These are phyloP conservation scores for Pectinophora gossypiella DNA, from an alignment of 1,140 invertebrate species.

Conservation along the genomic window DNA sequence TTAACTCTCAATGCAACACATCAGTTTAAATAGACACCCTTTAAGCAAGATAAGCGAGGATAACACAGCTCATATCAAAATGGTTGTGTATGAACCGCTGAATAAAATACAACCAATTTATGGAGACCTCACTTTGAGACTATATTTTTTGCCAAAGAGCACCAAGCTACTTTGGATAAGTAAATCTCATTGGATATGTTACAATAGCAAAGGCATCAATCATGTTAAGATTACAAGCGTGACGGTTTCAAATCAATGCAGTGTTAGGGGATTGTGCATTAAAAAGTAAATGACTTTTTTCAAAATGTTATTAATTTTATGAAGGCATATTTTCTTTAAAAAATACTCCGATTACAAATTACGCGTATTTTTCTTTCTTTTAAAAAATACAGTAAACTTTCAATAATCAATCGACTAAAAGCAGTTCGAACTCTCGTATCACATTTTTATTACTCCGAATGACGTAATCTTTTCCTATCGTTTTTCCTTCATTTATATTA, in stretches of 20 bases:
- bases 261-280: slow-evolving; percentile 17
- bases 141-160: not conserved
- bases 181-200: slow-evolving; percentile 10
- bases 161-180: slow-evolving; percentile 7
- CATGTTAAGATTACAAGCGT: slow-evolving; percentile 19
- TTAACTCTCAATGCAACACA: slow-evolving; percentile 9
- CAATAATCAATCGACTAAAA: too few relatives aligned
- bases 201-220: slow-evolving; percentile 19
- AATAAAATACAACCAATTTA: not conserved
- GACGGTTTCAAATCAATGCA: slow-evolving; percentile 23
- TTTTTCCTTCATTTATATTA: too few relatives aligned
- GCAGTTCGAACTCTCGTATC: too few relatives aligned
- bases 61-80: not conserved
- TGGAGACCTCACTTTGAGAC: not conserved
- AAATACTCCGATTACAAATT: too few relatives aligned
- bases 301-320: not conserved
- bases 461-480: too few relatives aligned
- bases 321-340: not conserved
- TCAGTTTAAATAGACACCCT: not conserved
- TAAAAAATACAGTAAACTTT: too few relatives aligned
- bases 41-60: not conserved
- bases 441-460: too few relatives aligned
- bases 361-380: too few relatives aligned
- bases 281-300: slow-evolving; percentile 19
- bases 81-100: not conserved